Percentiles rank a stretch among this genome's conserved stretches.
Conservation (phyloP, 2,888 invertebrate species). For the Lissocephala sabroskyi region DNA sequence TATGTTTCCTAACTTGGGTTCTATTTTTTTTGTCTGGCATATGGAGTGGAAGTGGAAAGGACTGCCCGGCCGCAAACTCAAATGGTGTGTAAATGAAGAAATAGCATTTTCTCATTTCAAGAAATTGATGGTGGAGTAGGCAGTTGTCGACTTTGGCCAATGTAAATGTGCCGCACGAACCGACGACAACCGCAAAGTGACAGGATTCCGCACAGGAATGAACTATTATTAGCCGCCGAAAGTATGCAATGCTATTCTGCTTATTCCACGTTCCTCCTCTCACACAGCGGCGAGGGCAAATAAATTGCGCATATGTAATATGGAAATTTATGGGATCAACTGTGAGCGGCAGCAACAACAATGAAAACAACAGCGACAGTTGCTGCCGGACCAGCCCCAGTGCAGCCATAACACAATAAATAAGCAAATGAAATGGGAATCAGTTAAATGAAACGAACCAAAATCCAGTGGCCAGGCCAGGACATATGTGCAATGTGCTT, state of each 20-base stretch:
- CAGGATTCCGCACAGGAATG: background rate
- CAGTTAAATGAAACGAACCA: constrained; percentile 1
- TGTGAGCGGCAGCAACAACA: background rate
- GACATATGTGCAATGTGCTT: background rate
- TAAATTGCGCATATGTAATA: constrained; percentile 41
- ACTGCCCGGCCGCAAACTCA: constrained; percentile 12
- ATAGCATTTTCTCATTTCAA: constrained; percentile 2
- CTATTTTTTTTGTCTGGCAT: no score
- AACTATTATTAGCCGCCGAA: constrained; percentile 18
- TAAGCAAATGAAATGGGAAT: constrained; percentile 18
- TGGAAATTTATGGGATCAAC: constrained; percentile 33
- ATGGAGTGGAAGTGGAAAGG: no score
- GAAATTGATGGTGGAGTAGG: constrained; percentile 1
- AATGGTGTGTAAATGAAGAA: constrained; percentile 42
- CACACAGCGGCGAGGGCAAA: constrained; percentile 12
- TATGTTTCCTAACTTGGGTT: no score
- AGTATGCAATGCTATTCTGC: constrained; percentile 4
- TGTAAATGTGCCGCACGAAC: no score
- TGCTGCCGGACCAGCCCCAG: constrained; percentile 10
- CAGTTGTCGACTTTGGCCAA: no score
- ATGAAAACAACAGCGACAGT: constrained; percentile 5
- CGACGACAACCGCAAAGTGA: no score
- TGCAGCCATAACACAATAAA: constrained; percentile 8
- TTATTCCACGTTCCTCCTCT: background rate
- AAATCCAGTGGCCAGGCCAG: background rate